These are phyloP conservation scores for Drosophila tsacasi DNA, from an alignment of 1,140 invertebrate species.

Conservation along the genomic window DNA sequence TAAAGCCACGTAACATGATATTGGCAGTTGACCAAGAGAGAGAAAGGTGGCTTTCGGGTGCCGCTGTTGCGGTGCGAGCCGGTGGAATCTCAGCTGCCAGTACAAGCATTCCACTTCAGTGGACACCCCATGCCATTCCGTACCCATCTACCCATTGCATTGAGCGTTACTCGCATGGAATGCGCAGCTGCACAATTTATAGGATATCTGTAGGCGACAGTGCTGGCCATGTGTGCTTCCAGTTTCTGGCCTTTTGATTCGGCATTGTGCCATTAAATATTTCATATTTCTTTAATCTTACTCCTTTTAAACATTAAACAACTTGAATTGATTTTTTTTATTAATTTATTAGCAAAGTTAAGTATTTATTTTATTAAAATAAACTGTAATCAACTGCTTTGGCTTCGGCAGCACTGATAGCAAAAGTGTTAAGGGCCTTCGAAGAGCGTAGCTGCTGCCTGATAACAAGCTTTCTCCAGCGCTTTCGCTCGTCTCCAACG, in stretches of 20 bases:
- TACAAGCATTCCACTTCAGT: conserved; percentile 64
- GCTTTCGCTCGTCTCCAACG: conserved; percentile 1
- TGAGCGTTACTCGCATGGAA: conserved; percentile 70
- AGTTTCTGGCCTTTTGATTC: neutral
- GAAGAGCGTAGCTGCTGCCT: neutral
- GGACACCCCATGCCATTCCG: conserved; percentile 43
- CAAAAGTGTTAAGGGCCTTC: conserved; percentile 9
- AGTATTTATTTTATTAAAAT: too few species aligned
- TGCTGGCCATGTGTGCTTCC: conserved; percentile 4
- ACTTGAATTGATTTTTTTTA: neutral
- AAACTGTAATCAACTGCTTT: neutral
- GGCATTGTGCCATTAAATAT: neutral
- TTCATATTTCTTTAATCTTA: neutral
- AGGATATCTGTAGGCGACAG: conserved; percentile 52
- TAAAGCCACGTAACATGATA: conserved; percentile 61
- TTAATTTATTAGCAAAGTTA: too few species aligned
- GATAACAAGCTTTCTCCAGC: conserved; percentile 65
- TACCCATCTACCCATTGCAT: conserved; percentile 35
- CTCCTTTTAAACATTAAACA: rapidly evolving
- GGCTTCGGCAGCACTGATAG: neutral
- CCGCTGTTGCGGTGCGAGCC: neutral
- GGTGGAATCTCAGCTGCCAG: conserved; percentile 43
- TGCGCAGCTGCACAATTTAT: conserved; percentile 79
- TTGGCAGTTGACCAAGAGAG: conserved; percentile 65
- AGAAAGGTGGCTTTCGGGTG: conserved; percentile 14